These are phyloP conservation scores for Magallana gigas DNA, from an alignment of 1,140 invertebrate genomes.

Conservation along the genomic window DNA sequence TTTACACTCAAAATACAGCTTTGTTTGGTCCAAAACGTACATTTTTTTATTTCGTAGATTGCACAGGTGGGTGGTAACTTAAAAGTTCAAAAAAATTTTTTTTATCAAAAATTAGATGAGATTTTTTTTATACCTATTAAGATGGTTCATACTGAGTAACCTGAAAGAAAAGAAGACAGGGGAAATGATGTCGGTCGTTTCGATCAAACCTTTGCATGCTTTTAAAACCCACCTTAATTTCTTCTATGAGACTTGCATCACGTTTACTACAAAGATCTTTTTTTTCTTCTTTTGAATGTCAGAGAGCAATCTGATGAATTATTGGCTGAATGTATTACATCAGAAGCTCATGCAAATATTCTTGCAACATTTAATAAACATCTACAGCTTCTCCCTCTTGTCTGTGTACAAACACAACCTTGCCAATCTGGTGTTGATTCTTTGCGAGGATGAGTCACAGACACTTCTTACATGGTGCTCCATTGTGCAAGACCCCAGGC, in stretches of 20 bases:
- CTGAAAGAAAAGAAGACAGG: not conserved
- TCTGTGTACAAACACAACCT: too few relatives aligned
- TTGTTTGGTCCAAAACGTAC: not conserved
- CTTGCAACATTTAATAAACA: too few relatives aligned
- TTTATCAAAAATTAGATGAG: too few relatives aligned
- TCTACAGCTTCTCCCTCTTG: too few relatives aligned
- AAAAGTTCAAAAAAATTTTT: not conserved
- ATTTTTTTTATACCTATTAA: too few relatives aligned
- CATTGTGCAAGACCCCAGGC: not conserved
- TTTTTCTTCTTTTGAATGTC: too few relatives aligned
- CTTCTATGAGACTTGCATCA: too few relatives aligned
- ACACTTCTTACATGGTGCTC: not conserved
- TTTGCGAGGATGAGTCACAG: not conserved
- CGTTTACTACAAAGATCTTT: too few relatives aligned
- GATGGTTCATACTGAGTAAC: not conserved
- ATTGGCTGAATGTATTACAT: too few relatives aligned
- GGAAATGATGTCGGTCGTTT: not conserved
- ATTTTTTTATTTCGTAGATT: not conserved
- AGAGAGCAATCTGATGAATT: too few relatives aligned
- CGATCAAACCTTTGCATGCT: not conserved
- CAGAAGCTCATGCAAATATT: too few relatives aligned
- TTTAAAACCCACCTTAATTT: not conserved
- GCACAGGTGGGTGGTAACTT: not conserved
- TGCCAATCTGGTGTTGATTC: too few relatives aligned
- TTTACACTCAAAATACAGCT: slow-evolving; percentile 15